Conservation (phyloP, 2,113 vertebrate species). For the Mus spicilegus region DNA sequence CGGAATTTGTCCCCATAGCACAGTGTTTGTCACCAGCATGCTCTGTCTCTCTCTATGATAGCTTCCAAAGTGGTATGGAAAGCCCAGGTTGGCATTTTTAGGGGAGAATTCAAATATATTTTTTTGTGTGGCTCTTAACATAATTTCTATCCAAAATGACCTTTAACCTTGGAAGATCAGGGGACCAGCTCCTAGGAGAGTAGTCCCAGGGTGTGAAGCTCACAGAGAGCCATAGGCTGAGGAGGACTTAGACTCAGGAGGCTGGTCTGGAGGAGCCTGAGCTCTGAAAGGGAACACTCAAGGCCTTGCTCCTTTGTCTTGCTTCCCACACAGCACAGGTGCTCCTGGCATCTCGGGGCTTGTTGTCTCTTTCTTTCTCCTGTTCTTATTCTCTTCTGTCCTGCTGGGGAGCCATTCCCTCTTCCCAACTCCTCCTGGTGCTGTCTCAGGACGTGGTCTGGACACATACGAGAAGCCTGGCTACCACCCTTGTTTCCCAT, state of each 20-base stretch:
- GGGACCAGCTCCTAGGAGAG: neutral
- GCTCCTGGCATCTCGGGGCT: neutral
- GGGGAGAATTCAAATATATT: neutral
- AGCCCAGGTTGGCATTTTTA: neutral
- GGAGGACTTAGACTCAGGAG: neutral
- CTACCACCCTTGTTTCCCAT: neutral
- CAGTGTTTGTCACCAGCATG: fast-evolving
- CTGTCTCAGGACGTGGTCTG: neutral
- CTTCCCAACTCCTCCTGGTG: neutral
- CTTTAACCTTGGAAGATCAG: neutral
- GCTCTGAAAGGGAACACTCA: neutral
- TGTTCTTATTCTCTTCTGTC: neutral
- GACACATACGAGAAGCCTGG: neutral
- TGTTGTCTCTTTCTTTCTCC: neutral
- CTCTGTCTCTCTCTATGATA: neutral
- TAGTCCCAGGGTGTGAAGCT: neutral
- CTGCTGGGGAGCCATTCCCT: too few relatives aligned
- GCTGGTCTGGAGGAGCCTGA: neutral
- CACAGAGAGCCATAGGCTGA: fast-evolving
- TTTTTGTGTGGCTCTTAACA: neutral
- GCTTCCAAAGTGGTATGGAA: neutral
- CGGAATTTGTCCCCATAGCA: neutral
- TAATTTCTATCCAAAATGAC: neutral
- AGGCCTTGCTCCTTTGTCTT: neutral
- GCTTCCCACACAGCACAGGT: neutral